phyloP scores from a whole-genome alignment of 2,113 vertebrate species.

The Thamnophis sirtalis region DNA sequence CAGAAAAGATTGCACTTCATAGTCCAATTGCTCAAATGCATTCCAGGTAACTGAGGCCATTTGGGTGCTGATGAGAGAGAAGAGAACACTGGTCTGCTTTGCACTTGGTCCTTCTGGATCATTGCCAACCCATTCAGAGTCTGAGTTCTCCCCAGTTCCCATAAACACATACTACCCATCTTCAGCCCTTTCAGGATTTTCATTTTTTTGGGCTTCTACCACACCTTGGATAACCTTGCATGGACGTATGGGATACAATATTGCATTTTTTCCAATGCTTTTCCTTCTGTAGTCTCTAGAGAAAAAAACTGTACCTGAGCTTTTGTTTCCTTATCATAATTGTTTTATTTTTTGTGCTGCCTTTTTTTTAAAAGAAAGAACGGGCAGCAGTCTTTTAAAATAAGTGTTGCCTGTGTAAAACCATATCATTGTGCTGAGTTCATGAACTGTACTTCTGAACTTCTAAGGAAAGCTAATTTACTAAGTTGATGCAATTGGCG shows the following conservation, averaged over 20 bases:
- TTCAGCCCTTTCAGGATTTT: not conserved
- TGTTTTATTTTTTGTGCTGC: not conserved
- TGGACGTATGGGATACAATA: not conserved
- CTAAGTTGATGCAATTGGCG: not conserved
- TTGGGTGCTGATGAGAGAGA: not conserved
- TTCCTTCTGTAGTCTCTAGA: not conserved
- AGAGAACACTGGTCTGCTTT: not conserved
- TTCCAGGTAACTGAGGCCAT: not conserved
- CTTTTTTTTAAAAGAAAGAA: not conserved
- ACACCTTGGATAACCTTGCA: not conserved
- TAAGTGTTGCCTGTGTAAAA: not conserved
- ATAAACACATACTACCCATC: not conserved
- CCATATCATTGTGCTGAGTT: not conserved
- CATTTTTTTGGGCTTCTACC: not conserved
- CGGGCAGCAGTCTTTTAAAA: no score
- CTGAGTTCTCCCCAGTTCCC: not conserved
- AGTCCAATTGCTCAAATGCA: not conserved
- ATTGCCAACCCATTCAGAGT: not conserved
- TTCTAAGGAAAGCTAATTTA: not conserved
- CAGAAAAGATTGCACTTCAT: not conserved
- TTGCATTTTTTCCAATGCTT: no score
- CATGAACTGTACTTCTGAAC: not conserved
- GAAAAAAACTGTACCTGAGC: constrained; percentile 16
- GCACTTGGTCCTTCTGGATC: not conserved
- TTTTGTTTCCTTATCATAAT: constrained; percentile 23